Base-by-base conservation (phyloP, 2,113 vertebrate species). In the Thymallus thymallus region DNA sequence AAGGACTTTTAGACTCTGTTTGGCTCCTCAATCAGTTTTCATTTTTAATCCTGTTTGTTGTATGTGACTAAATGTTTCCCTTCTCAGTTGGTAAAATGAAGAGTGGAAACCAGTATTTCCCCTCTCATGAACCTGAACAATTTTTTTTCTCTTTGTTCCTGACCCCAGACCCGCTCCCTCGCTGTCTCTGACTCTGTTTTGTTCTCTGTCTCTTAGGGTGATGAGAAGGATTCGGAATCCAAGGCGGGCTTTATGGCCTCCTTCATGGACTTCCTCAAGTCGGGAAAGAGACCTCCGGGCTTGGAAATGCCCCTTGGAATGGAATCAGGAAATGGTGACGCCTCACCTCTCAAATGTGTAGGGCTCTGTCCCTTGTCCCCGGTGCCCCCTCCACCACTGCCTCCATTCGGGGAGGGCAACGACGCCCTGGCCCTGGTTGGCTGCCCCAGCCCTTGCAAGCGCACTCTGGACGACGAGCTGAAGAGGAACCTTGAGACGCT, bases 211-310 rank as follows among this genome's bases (percentile, higher is more conserved):
- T 84, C 76, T 0, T 71, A 97, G 88, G 95, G 94, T 1, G 95
- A 98, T 63, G 96, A 98, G 76, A 96, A 95, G 68, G 95, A 96
- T 72, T 95, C 94, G 0, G 95, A 97, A 83, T 94, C 94, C 84
- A 96, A 96, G 80, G 95, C 95, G 0, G 96, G 95, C 4, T 96
- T 98, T 72, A 96, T 98, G 85, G 96, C 96, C 12, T 97, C 96
- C 6, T 98, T 98, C 84, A 80, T 98, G 83, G 96, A 98, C 87
- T 98, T 97, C 77, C 93, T 98, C 32, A 98, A 98, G 78, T 94
- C 95, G 0, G 96, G 95, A 69, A 98, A 96, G 76, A 92, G 95
- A 76, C 94, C 94, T n/a, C 93, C 87, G 69, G 92, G 87, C 81
- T 88, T 76, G 88, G 91, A 22, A 80, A 92, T 82, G 86, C 94